Base-by-base conservation (phyloP, 1,140 invertebrate species). In the Aporrectodea caliginosa region DNA sequence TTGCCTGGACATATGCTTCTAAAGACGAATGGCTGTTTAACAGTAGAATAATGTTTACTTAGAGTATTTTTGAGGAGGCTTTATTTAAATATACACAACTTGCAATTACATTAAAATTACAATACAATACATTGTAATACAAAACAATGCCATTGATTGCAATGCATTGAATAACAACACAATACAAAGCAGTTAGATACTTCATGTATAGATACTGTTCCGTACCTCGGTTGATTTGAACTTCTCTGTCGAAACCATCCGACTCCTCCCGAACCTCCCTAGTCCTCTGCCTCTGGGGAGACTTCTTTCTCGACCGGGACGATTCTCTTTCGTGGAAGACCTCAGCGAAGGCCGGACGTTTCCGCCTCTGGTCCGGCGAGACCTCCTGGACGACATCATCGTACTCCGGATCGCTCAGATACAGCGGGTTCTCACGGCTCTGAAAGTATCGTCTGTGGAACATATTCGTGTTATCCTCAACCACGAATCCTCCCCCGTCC, bases 401-500 rank as follows among this genome's bases (percentile, higher is more conserved):
- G 1, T 34, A 35, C 33, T 81, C 80, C 27, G 43, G 71, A 29
- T 81, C 76, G 29, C 70, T 73, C 35, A 75, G 33, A 58, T 81
- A 81, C 71, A 78, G n/a, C 0, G 80, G 80, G 43, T 81, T 81
- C 35, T 81, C 80, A 1, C 77, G 76, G 22, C 71, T 78, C 80
- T 78, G 77, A 35, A 78, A 74, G 35, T 81, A 81, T 6, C 71
- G 69, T 1, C 72, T 43, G 30, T 81, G 80, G 80, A 81, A 81
- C n/a, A 78, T 68, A 33, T 81, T 81, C n/a, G 35, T 69, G 32
- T 81, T n/a, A 22, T 58, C 43, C 43, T 58, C 43, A 22, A 58
- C 43, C 43, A 58, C 43, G 43, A 58, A 58, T 6, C 43, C 43
- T 22, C 43, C 43, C 6, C 43, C 43, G 43, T 58, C 43, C 43